Evolutionary conservation across 2,888 invertebrate genomes (phyloP), one percentile per base, ranked within the genome.

Genomic region (Toxonevra muliebris): DNA sequence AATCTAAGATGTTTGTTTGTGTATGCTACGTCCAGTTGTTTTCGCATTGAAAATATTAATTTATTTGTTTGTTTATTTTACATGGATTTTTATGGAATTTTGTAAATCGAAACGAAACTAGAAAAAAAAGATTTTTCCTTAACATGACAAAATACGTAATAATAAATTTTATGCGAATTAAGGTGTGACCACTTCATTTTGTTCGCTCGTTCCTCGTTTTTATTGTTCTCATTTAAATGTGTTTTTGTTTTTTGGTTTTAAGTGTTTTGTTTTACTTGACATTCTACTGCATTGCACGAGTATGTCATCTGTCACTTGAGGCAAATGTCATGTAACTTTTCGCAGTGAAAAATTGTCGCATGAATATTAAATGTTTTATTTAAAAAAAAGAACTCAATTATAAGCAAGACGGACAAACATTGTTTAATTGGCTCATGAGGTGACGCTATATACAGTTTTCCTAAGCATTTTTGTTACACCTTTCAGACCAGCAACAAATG

Each of bases 121-220:
- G 15, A 48, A 3, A 48, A 48, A 48, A 48, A 48, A 48, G 5
- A 15, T 48, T 8, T 48, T 15, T 15, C 8, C 11, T 15, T 13
- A 48, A 13, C 48, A 48, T n/a, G 48, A 48, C 48, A n/a, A 15
- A n/a, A 15, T 13, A 13, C 48, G 48, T 13, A 13, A 8, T 48
- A 30, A 15, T 65, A 65, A 65, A 65, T 65, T 58, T 57, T 41
- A 65, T 65, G 57, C 64, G 40, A 65, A 65, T 52, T 58, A 65
- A 65, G 64, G 64, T 65, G 64, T 63, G 63, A 43, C 62, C 48
- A 48, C 13, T 48, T 13, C 48, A 15, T 13, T 15, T 48, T 13
- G n/a, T 48, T 48, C 48, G 48, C 48, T 48, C 48, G 11, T 45
- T 1, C 45, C 45, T 12, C 13, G 48, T 15, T 48, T 13, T 30